Base-by-base conservation (phyloP, 2,888 invertebrate species). In the Ophion costatus region DNA sequence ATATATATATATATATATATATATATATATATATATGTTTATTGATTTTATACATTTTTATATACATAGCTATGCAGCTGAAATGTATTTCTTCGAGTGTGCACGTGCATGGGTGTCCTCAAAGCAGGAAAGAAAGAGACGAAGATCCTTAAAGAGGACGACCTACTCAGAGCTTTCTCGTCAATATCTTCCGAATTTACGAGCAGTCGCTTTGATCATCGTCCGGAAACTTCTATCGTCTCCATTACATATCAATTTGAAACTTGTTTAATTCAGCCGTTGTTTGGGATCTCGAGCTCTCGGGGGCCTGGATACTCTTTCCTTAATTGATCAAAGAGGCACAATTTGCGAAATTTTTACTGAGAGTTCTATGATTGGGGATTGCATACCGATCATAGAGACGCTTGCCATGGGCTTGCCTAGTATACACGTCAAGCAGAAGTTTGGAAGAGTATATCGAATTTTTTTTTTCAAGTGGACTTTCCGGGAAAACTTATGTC, bases 221-320 rank as follows among this genome's bases (percentile, higher is more conserved):
- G 22, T 63, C 17, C 3, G 45, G 24, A 4, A 56, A 56, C 24
- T 59, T 29, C n/a, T 6, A 10, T n/a, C 45, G 14, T 7, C 29
- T n/a, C 9, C 42, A 11, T 77, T 69, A 42, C 59, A 45, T 69
- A 20, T 59, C 42, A 14, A 77, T 77, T 69, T 38, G 10, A 69
- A 45, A 57, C 56, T 76, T 63, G 42, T 59, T 14, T 11, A 45
- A 45, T 24, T 45, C 10, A 29, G 29, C 33, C 29, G 33, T 64
- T 33, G 56, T 56, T 33, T 6, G 11, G 20, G 38, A 74, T 11
- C 7, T 56, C 33, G 24, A 29, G 20, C 75, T 20, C 11, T 51
- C 11, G 51, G 51, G 14, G 7, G 3, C 20, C 42, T 7, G 5
- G 7, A 33, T 38, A 2, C 33, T 14, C 63, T 4, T 57, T 14